Conservation (phyloP, 1,140 invertebrate genomes). For the Papilio machaon region DNA sequence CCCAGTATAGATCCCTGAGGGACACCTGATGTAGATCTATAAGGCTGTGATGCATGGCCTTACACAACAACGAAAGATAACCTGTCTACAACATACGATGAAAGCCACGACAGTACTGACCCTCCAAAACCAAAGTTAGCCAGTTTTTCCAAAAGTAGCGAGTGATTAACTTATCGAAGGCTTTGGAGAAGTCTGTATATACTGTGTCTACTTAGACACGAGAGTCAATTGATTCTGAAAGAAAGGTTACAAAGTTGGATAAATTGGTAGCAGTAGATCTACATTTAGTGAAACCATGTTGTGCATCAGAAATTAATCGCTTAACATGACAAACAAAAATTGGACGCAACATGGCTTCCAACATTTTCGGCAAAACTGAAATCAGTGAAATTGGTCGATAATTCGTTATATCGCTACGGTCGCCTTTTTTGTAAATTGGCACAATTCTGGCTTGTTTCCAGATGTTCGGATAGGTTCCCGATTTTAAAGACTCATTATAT, state of each 20-base stretch:
- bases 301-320: slow-evolving; percentile 20
- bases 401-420: no score
- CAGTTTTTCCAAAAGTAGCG: no score
- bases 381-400: no score
- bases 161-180: no score
- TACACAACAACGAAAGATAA: slow-evolving; percentile 22
- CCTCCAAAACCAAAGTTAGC: no score
- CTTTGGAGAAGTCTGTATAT: no score
- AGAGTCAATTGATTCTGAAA: no score
- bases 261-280: slow-evolving; percentile 43
- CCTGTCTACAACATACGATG: slow-evolving; percentile 31
- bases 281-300: slow-evolving; percentile 39
- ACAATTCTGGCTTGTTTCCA: no score
- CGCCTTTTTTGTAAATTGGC: no score
- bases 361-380: slow-evolving; percentile 42
- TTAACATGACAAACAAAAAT: slow-evolving; percentile 34
- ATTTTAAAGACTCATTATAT: no score
- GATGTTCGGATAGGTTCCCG: no score
- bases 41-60: slow-evolving; percentile 3
- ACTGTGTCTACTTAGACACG: no score
- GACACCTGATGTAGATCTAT: slow-evolving; percentile 24
- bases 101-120: slow-evolving; percentile 27
- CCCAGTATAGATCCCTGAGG: slow-evolving; percentile 34
- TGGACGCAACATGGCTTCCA: slow-evolving; percentile 40
- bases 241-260: neutral